Base-by-base conservation (phyloP, 1,140 invertebrate genomes). In the Laupala kohalensis region DNA sequence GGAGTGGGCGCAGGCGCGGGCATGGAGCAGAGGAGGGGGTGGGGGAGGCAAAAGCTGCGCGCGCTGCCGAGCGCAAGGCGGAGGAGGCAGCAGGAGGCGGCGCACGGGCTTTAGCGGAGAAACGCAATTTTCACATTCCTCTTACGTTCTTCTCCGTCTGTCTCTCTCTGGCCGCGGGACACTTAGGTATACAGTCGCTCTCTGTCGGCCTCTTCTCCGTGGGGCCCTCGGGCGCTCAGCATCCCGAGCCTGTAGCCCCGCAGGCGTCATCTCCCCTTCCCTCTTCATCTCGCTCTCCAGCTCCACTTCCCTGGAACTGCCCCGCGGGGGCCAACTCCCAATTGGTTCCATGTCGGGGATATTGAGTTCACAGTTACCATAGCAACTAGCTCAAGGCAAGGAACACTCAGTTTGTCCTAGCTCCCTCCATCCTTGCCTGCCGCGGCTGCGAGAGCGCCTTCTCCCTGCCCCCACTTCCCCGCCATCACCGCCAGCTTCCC, bases 331-430 rank as follows among this genome's bases (percentile, higher is more conserved):
- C 72, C 67, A 23, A 72, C 76, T 74, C 75, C 75, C 74, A 76
- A 76, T 76, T 76, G 75, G 75, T 76, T 76, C 75, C 75, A 76
- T 76, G 74, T 75, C 78, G 79, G 80, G 81, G 83, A 84, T 84
- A 85, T 85, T 85, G 84, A 84, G 84, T 84, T 85, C 83, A 80
- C 76, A 76, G 83, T 85, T 81, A 81, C 83, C 82, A 84, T 84
- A 81, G 82, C 78, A 79, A 85, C 82, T 79, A 72, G 72, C 72
- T 76, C 76, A 74, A 73, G 75, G 73, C 73, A 69, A 73, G 70
- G 53, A 74, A 67, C 29, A 73, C 65, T 73, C 73, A 71, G 73
- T 70, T 75, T 75, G 74, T 74, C 74, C 73, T 74, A 72, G 75
- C 70, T 25, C 25, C 67, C 71, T 25, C 69, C 69, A 71, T 69